Percentiles rank a stretch among this genome's conserved stretches.
phyloP scores from a whole-genome alignment of 2,888 invertebrate species.

The Chironomus tentans region DNA sequence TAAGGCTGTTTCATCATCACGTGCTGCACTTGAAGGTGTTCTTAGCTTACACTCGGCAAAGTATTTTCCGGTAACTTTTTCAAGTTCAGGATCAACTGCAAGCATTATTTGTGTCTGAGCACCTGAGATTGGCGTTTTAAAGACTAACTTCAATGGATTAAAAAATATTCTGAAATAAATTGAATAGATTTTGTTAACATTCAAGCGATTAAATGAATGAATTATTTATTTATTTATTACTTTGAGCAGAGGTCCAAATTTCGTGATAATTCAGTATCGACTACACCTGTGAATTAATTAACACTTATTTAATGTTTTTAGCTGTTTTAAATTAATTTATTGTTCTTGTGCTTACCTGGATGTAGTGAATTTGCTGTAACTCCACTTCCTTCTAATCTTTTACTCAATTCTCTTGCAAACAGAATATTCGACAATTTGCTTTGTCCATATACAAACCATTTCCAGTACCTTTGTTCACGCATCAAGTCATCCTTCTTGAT shows the following conservation, averaged over 20 bases:
- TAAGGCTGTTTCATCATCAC: slow-evolving; percentile 46
- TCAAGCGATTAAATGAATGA: background rate
- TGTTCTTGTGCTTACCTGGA: slow-evolving; percentile 53
- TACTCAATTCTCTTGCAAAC: slow-evolving; percentile 59
- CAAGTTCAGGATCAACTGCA: slow-evolving; percentile 39
- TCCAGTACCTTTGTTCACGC: slow-evolving; percentile 55
- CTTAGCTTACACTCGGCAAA: slow-evolving; percentile 51
- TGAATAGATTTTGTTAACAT: slow-evolving; percentile 32
- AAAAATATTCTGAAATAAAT: slow-evolving; percentile 29
- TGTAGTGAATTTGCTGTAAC: slow-evolving; percentile 62
- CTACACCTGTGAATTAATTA: background rate
- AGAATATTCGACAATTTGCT: slow-evolving; percentile 73
- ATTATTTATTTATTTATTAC: background rate
- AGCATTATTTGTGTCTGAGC: slow-evolving; percentile 40
- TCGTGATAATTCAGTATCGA: slow-evolving; percentile 1
- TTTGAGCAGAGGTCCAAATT: slow-evolving; percentile 10
- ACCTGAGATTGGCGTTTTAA: slow-evolving; percentile 37
- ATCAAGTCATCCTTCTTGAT: slow-evolving; percentile 66
- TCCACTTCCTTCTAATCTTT: slow-evolving; percentile 49
- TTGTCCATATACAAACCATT: slow-evolving; percentile 58
- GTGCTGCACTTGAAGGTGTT: slow-evolving; percentile 45
- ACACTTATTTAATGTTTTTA: slow-evolving; percentile 48
- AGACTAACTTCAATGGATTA: background rate
- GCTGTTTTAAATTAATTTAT: slow-evolving; percentile 70
- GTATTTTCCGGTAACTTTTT: slow-evolving; percentile 36